Evolutionary conservation across 30 jellyfish, hydroid and myxozoan species (phyloP).

Genomic region (Cassiopea xamachana): DNA sequence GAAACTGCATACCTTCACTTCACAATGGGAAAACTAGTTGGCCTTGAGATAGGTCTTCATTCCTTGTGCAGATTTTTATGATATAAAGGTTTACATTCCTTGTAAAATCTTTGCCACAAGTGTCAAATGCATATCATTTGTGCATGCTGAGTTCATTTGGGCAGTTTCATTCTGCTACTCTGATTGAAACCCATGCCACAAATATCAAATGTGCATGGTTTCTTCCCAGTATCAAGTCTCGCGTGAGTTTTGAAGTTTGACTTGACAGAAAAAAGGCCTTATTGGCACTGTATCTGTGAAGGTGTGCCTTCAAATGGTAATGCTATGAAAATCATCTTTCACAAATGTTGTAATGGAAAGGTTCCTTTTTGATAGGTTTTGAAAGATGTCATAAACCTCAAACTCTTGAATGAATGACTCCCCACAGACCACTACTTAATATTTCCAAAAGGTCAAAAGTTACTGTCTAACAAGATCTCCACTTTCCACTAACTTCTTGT

Average conservation of each 20-base stretch:
- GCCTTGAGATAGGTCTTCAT: conserved; percentile 11
- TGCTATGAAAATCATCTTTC: conserved; percentile 16
- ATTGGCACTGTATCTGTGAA: conserved; percentile 21
- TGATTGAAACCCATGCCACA: conserved; percentile 46
- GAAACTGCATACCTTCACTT: neutral
- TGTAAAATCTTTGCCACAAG: conserved; percentile 28
- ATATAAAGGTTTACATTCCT: neutral
- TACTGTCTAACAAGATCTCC: neutral
- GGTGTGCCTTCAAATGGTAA: conserved; percentile 24
- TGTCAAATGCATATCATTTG: neutral
- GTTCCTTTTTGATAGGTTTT: conserved; percentile 34
- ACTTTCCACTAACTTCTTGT: neutral
- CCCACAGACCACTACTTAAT: neutral
- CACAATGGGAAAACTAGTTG: neutral
- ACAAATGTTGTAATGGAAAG: conserved; percentile 26
- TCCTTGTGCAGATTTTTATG: conserved; percentile 40
- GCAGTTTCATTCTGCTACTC: conserved; percentile 10
- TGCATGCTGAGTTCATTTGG: neutral
- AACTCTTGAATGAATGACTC: neutral
- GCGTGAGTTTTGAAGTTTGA: conserved; percentile 21
- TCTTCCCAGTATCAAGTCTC: conserved; percentile 42
- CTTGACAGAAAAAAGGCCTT: neutral
- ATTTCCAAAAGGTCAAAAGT: neutral
- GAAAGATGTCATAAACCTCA: neutral
- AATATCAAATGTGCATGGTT: conserved; percentile 28